These are phyloP conservation scores for Urosaurus nigricauda DNA, from an alignment of 2,797 vertebrate species.

Conservation along the genomic window DNA sequence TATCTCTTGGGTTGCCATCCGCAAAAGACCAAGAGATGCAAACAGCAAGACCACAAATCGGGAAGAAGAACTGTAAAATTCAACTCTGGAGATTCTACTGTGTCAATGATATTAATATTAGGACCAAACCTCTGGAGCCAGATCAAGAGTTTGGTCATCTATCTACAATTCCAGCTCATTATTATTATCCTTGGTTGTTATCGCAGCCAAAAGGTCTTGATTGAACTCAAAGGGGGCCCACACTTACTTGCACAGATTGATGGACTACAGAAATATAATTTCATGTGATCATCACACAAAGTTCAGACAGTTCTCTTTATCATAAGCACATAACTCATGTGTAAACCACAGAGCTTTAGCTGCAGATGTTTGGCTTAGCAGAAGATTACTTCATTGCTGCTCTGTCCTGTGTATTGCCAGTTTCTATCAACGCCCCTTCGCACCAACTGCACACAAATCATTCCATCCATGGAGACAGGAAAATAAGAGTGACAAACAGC, in stretches of 20 bases:
- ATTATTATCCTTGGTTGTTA: conserved; percentile 16
- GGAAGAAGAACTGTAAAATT: background rate
- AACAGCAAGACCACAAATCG: no score
- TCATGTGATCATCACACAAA: background rate
- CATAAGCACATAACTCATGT: background rate
- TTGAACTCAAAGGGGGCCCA: background rate
- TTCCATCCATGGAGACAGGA: background rate
- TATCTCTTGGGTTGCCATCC: no score
- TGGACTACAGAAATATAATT: background rate
- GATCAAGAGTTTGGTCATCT: conserved; percentile 23
- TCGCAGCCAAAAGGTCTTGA: background rate
- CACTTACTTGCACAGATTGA: background rate
- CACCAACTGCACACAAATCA: background rate
- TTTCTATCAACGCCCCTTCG: conserved; percentile 9
- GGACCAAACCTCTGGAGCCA: conserved; percentile 12
- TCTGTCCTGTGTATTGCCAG: background rate
- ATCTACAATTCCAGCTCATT: background rate
- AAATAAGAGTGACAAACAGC: background rate
- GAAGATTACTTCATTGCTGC: conserved; percentile 10
- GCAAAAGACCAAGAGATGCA: no score
- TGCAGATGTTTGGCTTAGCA: conserved; percentile 22
- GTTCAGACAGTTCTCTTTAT: background rate
- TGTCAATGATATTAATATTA: conserved; percentile 28
- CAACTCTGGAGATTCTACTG: background rate
- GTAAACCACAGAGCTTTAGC: background rate